Evolutionary conservation across 2,888 invertebrate genomes (phyloP), one percentile per base, ranked within the genome.

Genomic region (Tigriopus californicus): DNA sequence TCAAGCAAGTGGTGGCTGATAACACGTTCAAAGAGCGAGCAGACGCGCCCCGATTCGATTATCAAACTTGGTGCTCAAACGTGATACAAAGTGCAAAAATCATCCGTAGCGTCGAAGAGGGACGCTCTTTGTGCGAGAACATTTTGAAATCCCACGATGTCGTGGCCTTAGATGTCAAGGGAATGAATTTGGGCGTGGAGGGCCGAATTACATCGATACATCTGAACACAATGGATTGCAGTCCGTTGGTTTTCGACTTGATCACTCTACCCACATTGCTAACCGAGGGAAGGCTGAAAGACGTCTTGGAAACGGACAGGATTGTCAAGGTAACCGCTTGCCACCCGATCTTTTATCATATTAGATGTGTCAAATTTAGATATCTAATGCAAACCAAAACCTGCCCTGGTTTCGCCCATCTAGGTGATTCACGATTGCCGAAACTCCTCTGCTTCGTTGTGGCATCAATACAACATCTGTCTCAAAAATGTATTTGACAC

Each of bases 131-230:
- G 61, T 79, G 71, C 2, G 69, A 70, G 20, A 69, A 70, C 40
- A 67, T 74, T 20, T 61, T 72, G 57, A 63, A 62, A 22, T 58
- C 63, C 1, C 63, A 64, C 58, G 63, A 65, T 20, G 64, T 64
- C n/a, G 77, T 92, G 22, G 86, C 88, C 0, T 80, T 92, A 67
- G 92, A 92, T 70, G 89, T 89, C 66, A 92, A 94, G 74, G 90
- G 92, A 15, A 85, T 92, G 58, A 91, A 90, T 72, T 75, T 92
- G 62, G 92, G 92, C 22, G 75, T 82, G 1, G 88, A 56, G 68
- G 69, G 91, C 18, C 84, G 86, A 65, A 75, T 92, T 62, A 90
- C 91, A 1, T 73, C 92, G 55, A 79, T 91, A 69, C 71, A 73
- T 61, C 64, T 75, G 47, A 89, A 86, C 13, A 85, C 87, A 1